Evolutionary conservation across 2,888 invertebrate genomes (phyloP).

Genomic region (Oligia strigilis): DNA sequence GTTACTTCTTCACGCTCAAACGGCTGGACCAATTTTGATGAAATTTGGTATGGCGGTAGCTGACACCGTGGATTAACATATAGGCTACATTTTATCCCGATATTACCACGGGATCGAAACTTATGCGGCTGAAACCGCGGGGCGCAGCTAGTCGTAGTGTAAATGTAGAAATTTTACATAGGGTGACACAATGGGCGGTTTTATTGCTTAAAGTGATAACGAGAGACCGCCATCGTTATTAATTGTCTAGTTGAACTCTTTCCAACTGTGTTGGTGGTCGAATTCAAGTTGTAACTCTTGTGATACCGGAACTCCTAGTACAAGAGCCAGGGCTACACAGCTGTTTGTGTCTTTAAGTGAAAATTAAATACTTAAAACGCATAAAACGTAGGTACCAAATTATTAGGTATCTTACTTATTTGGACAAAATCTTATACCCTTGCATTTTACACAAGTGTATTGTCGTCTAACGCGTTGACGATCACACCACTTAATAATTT

Average conservation of each 20-base stretch:
- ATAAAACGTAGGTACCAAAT: not conserved
- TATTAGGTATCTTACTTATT: constrained; percentile 25
- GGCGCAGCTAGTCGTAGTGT: too few species aligned
- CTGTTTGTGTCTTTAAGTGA: not conserved
- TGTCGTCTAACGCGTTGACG: constrained; percentile 36
- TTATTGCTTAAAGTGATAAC: too few species aligned
- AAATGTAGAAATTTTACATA: not conserved
- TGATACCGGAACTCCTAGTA: not conserved
- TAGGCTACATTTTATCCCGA: too few species aligned
- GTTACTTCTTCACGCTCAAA: too few species aligned
- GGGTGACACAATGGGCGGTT: not conserved
- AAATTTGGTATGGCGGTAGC: too few species aligned
- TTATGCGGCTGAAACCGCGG: too few species aligned
- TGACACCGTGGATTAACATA: too few species aligned
- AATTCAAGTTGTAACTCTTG: not conserved
- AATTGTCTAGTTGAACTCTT: not conserved
- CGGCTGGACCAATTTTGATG: too few species aligned
- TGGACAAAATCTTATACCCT: constrained; percentile 37
- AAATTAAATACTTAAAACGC: not conserved
- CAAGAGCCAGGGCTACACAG: not conserved
- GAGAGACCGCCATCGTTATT: not conserved
- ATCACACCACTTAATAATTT: constrained; percentile 39
- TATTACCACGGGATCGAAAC: too few species aligned
- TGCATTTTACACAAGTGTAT: constrained; percentile 33
- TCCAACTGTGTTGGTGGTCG: constrained; percentile 5